phyloP scores from a whole-genome alignment of 2,113 vertebrate species.

The Cercocebus atys region DNA sequence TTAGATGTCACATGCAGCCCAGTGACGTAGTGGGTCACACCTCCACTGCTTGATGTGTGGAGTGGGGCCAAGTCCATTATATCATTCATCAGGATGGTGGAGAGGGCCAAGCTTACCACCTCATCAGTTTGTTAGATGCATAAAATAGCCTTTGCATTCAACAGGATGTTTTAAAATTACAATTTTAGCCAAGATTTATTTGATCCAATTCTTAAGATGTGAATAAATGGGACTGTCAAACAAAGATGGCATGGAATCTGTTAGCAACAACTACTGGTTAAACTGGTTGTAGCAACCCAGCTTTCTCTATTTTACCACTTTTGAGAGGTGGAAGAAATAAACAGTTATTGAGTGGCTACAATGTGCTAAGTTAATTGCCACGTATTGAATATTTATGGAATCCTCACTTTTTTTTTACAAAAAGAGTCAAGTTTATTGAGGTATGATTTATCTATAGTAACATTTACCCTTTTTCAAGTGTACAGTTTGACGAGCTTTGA shows the following conservation, averaged over 20 bases:
- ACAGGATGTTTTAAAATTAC: not conserved
- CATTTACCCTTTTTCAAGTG: not conserved
- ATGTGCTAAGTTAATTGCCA: not conserved
- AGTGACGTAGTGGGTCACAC: not conserved
- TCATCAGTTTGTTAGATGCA: not conserved
- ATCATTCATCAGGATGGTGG: not conserved
- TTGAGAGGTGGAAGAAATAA: not conserved
- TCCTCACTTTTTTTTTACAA: not conserved
- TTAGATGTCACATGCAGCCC: accelerated
- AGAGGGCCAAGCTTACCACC: not conserved
- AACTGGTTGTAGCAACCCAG: not conserved
- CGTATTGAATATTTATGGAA: not conserved
- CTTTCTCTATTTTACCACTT: not conserved
- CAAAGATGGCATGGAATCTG: not conserved
- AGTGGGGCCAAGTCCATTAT: not conserved
- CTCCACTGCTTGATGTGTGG: not conserved
- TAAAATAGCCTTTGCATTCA: not conserved
- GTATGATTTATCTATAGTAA: not conserved
- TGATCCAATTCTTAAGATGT: not conserved
- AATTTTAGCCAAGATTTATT: not conserved
- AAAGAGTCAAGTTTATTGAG: not conserved
- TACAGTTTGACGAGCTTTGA: not conserved
- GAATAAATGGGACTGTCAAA: not conserved
- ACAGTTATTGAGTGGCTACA: not conserved
- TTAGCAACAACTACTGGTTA: not conserved